Conservation (phyloP, 1,140 invertebrate genomes). For the Aphidius gifuensis region DNA sequence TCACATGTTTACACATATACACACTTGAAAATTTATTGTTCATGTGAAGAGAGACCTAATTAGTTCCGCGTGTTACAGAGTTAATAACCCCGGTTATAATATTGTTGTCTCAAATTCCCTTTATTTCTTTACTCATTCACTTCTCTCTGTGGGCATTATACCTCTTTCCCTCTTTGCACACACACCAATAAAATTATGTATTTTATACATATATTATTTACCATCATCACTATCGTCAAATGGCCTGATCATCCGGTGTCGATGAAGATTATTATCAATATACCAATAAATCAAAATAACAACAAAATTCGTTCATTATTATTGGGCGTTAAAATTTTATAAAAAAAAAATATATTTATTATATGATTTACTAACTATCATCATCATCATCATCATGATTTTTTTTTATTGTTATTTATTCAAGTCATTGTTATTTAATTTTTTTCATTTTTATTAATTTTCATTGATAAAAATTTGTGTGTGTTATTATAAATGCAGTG, state of each 20-base stretch:
- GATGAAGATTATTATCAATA: conserved; percentile 9
- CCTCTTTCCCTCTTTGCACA: neutral
- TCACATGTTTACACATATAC: no score
- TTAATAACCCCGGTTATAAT: conserved; percentile 19
- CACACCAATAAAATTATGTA: no score
- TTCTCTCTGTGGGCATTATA: neutral
- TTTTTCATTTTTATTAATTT: no score
- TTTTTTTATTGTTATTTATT: conserved; percentile 1
- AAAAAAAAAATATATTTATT: neutral
- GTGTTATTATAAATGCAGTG: no score
- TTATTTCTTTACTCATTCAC: conserved; percentile 8
- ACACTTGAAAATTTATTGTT: no score
- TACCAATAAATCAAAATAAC: neutral
- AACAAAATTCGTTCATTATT: conserved; percentile 2
- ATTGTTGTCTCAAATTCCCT: conserved; percentile 15
- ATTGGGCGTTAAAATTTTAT: neutral
- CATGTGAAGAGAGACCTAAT: conserved; percentile 12
- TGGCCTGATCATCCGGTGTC: conserved; percentile 14
- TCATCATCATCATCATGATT: no score
- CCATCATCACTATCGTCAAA: neutral
- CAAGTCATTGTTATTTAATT: conserved; percentile 8
- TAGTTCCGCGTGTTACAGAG: conserved; percentile 26
- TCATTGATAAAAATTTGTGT: neutral
- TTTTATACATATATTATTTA: no score
- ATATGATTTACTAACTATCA: no score